phyloP scores from a whole-genome alignment of 2,113 vertebrate species.

The Castor canadensis region DNA sequence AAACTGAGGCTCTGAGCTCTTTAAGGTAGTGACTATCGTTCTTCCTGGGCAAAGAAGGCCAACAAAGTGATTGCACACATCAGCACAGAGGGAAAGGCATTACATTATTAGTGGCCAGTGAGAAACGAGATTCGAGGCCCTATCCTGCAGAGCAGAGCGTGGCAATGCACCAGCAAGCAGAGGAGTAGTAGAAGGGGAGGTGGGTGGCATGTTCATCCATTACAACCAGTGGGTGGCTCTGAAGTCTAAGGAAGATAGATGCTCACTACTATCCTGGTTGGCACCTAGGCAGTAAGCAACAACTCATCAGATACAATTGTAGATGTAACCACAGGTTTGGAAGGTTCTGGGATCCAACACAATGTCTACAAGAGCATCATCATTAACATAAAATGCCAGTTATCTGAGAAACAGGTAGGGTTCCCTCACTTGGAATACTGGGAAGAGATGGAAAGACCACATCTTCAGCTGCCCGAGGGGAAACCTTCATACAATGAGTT shows the following conservation, averaged over 20 bases:
- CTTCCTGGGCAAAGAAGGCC: conserved; percentile 56
- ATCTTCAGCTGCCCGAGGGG: conserved; percentile 23
- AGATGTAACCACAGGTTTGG: conserved; percentile 8
- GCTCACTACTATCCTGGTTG: neutral
- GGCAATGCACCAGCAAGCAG: neutral
- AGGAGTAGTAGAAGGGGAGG: neutral
- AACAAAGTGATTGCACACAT: conserved; percentile 53
- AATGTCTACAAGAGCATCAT: conserved; percentile 49
- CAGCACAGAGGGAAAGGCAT: neutral
- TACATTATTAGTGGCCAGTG: neutral
- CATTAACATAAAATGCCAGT: conserved; percentile 44
- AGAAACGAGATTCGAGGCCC: neutral
- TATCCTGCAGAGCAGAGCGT: neutral
- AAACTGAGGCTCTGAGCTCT: conserved; percentile 7
- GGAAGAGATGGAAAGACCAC: conserved; percentile 54
- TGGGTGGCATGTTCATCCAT: neutral
- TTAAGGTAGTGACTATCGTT: conserved; percentile 44
- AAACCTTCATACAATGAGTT: conserved; percentile 4
- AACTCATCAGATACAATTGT: neutral
- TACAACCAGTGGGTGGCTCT: neutral
- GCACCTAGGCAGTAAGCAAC: neutral
- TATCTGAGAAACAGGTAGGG: conserved; percentile 24
- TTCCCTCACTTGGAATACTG: conserved; percentile 60
- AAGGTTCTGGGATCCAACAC: conserved; percentile 39
- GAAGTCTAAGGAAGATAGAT: neutral